Evolutionary conservation across 1,140 invertebrate species (phyloP).

Genomic region (Drosophila arawakana): DNA sequence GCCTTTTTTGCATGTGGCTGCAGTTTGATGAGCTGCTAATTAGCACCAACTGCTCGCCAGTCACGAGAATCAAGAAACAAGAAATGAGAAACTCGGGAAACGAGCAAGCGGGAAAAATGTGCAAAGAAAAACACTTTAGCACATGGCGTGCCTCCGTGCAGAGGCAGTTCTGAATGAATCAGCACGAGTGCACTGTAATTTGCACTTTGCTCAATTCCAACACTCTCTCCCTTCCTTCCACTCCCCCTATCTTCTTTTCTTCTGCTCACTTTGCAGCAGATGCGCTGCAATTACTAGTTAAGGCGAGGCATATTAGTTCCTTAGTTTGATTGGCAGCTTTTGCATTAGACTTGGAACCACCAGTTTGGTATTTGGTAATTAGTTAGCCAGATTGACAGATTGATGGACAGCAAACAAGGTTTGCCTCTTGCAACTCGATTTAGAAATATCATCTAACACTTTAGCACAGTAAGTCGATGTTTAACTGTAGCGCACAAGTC

Average conservation of each 20-base stretch:
- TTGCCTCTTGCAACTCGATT: slow-evolving; percentile 12
- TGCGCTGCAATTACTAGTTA: slow-evolving; percentile 17
- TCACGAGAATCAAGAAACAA: slow-evolving; percentile 46
- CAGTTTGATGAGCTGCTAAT: slow-evolving; percentile 81
- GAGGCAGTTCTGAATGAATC: slow-evolving; percentile 72
- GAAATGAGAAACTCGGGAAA: slow-evolving; percentile 36
- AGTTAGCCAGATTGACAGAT: slow-evolving; percentile 32
- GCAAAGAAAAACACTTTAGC: slow-evolving; percentile 49
- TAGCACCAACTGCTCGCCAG: slow-evolving; percentile 48
- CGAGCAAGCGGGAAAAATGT: slow-evolving; percentile 9
- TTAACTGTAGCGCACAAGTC: neutral
- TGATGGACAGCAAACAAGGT: slow-evolving; percentile 35
- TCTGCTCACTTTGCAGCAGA: neutral
- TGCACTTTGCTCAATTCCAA: slow-evolving; percentile 64
- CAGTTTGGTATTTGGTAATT: slow-evolving; percentile 30
- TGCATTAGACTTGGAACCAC: slow-evolving; percentile 3
- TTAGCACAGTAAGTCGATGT: neutral
- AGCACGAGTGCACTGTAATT: slow-evolving; percentile 77
- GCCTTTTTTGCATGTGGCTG: slow-evolving; percentile 63
- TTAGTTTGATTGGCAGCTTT: slow-evolving; percentile 19
- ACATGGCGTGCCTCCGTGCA: slow-evolving; percentile 58
- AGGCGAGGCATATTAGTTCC: slow-evolving; percentile 38
- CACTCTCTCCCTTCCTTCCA: neutral
- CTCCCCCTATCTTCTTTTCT: neutral
- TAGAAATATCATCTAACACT: neutral